A percentile compares a stretch with the other conserved stretches of the same genome.
Conservation (phyloP, 2,888 invertebrate species). For the Beris chalybata region DNA sequence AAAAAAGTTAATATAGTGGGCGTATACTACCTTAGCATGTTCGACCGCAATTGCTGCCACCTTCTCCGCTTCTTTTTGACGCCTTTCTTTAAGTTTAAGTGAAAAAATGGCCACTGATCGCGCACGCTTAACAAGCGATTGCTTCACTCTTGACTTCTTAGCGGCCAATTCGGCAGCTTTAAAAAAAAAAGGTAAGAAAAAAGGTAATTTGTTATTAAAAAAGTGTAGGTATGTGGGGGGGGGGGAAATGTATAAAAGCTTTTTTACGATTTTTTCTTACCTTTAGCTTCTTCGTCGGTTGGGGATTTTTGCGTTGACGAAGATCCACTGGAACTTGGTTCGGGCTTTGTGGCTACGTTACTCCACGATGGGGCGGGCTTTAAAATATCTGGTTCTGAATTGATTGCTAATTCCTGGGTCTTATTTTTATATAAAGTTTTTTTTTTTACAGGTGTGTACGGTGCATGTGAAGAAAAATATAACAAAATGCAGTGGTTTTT, state of each 20-base stretch:
- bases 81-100: slow-evolving; percentile 74
- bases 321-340: slow-evolving; percentile 43
- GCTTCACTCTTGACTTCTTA: slow-evolving; percentile 70
- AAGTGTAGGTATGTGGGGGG: background rate
- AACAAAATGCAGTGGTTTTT: too few relatives aligned
- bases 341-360: slow-evolving; percentile 52
- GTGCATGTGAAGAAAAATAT: too few relatives aligned
- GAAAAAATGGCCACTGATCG: slow-evolving; percentile 85
- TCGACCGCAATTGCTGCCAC: slow-evolving; percentile 66
- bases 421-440: slow-evolving; percentile 9
- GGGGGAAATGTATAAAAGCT: slow-evolving; percentile 46
- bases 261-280: slow-evolving; percentile 55
- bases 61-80: slow-evolving; percentile 74
- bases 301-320: slow-evolving; percentile 39
- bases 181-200: background rate
- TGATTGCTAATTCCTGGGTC: slow-evolving; percentile 52
- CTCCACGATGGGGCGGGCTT: slow-evolving; percentile 64
- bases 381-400: slow-evolving; percentile 53
- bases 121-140: slow-evolving; percentile 79
- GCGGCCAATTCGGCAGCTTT: slow-evolving; percentile 63
- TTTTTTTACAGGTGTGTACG: background rate
- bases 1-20: too few relatives aligned
- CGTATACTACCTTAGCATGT: slow-evolving; percentile 55
- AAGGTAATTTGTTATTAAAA: background rate
- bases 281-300: slow-evolving; percentile 64